Evolutionary conservation across 2,113 vertebrate genomes (phyloP), one percentile per base, ranked within the genome.

Genomic region (Nycticebus coucang): DNA sequence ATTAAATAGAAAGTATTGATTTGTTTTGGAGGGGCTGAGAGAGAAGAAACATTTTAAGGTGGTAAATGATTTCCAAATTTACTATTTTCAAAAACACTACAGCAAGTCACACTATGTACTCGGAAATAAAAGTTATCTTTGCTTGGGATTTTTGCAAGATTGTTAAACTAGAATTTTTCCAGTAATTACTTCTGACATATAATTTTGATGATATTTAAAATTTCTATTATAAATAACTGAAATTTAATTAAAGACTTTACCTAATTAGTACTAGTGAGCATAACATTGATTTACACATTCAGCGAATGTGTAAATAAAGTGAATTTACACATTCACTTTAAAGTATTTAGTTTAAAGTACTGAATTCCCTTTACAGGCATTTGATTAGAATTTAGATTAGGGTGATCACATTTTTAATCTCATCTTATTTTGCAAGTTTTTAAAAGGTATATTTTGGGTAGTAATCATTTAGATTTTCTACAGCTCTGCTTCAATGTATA

Each of bases 361-460:
- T 90, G 10, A 62, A 53, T 97, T 98, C 72, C 30, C 45, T 96
- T 95, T 75, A 95, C 77, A 93, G 95, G 93, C 2, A 96, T 93
- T 92, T 97, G 85, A 87, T 86, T 97, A 89, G 79, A 97, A 97
- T 97, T 95, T 68, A 94, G 53, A 94, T 95, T 94, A 62, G 21
- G 2, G 69, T 97, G 92, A 97, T 87, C n/a, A 69, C n/a, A 68
- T n/a, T 75, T 88, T 98, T 96, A 96, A 94, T 97, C n/a, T 96
- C 7, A 97, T 96, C 53, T 91, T 89, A 37, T 97, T 95, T 1
- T 26, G 28, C 2, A 95, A 87, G 24, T 77, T 95, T 89, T 93
- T 75, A 33, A 97, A 98, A 86, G 87, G 2, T 15, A 13, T 96
- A 79, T 72, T 94, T 95, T 95, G 93, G 57, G 92, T 79, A 82